Percentiles rank a stretch among this genome's conserved stretches.
These are phyloP conservation scores for Argopecten irradians DNA, from an alignment of 1,140 invertebrate genomes.

Conservation along the genomic window DNA sequence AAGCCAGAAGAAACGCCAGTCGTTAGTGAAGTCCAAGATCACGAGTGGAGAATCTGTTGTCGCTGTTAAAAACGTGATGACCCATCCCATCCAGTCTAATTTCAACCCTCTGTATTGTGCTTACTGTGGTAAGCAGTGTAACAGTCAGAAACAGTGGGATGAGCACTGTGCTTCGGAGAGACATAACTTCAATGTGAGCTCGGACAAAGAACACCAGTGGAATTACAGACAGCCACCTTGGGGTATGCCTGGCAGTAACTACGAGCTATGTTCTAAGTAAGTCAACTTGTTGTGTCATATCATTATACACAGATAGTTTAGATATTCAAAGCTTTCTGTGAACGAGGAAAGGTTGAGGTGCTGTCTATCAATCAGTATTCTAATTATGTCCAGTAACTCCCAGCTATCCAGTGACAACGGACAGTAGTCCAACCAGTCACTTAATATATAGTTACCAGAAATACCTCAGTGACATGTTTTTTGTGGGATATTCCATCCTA, in stretches of 20 bases:
- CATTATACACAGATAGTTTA: too few species aligned
- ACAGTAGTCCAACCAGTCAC: too few species aligned
- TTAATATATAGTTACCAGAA: too few species aligned
- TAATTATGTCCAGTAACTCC: too few species aligned
- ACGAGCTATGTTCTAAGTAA: conserved; percentile 70
- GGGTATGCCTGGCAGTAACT: conserved; percentile 63
- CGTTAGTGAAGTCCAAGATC: conserved; percentile 59
- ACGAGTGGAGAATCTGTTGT: conserved; percentile 69
- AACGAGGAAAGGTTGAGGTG: too few species aligned
- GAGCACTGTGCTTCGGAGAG: conserved; percentile 71
- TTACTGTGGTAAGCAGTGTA: conserved; percentile 71
- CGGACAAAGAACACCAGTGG: conserved; percentile 75
- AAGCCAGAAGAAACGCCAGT: conserved; percentile 52
- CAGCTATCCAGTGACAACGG: too few species aligned
- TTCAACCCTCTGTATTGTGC: conserved; percentile 63
- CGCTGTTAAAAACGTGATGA: conserved; percentile 39
- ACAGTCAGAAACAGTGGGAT: conserved; percentile 73
- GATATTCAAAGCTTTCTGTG: too few species aligned
- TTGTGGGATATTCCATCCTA: too few species aligned
- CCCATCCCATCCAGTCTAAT: conserved; percentile 44
- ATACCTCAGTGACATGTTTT: too few species aligned
- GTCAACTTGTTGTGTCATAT: too few species aligned
- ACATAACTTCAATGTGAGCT: conserved; percentile 73
- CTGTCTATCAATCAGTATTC: too few species aligned
- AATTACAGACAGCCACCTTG: conserved; percentile 74